A percentile compares a stretch with the other conserved stretches of the same genome.
These are phyloP conservation scores for Orthosia cruda DNA, from an alignment of 2,888 invertebrate species.

Conservation along the genomic window DNA sequence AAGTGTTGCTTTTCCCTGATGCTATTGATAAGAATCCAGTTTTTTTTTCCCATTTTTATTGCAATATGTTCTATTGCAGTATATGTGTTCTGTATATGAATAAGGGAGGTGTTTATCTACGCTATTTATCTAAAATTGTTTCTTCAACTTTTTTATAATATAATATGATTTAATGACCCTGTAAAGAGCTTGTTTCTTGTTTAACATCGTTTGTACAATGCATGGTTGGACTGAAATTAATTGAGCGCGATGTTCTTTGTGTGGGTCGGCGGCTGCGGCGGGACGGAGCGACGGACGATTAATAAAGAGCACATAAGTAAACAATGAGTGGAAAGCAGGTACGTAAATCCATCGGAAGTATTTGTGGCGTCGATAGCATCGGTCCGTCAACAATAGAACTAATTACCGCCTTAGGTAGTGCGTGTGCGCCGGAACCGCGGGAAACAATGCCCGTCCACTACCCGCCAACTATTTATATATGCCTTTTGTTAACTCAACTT, in stretches of 20 bases:
- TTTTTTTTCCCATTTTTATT: constrained; percentile 53
- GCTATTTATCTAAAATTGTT: constrained; percentile 52
- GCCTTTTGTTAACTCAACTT: constrained; percentile 82
- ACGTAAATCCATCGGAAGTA: constrained; percentile 90
- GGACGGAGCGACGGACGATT: constrained; percentile 56
- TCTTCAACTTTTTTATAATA: constrained; percentile 47
- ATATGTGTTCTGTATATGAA: constrained; percentile 36
- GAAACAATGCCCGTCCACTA: constrained; percentile 82
- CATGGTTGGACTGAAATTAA: constrained; percentile 45
- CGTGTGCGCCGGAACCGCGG: constrained; percentile 80
- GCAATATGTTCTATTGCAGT: background rate
- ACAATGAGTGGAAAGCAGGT: constrained; percentile 89
- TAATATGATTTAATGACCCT: constrained; percentile 31
- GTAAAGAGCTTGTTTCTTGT: constrained; percentile 36
- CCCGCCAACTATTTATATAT: constrained; percentile 70
- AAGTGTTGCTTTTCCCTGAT: constrained; percentile 66
- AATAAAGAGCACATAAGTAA: constrained; percentile 73
- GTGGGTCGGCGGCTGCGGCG: constrained; percentile 13
- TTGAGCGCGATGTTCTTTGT: constrained; percentile 52
- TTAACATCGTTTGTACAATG: constrained; percentile 25
- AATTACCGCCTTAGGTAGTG: constrained; percentile 85
- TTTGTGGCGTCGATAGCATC: constrained; percentile 87
- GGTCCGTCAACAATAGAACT: constrained; percentile 87
- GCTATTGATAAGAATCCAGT: constrained; percentile 60
- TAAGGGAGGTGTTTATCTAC: constrained; percentile 56